Base-by-base conservation (phyloP, 1,140 invertebrate species). In the Euglossa dilemma region DNA sequence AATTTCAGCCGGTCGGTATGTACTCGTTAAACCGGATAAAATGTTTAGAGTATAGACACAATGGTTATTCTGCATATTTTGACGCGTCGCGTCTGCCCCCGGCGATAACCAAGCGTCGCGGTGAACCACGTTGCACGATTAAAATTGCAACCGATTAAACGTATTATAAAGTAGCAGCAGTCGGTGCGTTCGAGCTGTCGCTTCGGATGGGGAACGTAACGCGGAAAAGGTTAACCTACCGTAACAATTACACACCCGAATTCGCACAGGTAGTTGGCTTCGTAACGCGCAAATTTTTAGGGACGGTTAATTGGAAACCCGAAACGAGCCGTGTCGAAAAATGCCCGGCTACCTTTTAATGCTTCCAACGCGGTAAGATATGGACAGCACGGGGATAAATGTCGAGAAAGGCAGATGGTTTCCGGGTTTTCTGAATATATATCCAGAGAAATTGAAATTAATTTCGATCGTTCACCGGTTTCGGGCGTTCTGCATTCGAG, bases 61-160 rank as follows among this genome's bases (percentile, higher is more conserved):
- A 76, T 25, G 72, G 63, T 67, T 47, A 50, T 50, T 67, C 20
- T n/a, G 73, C 63, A 67, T 78, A 78, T 77, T 77, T 83, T 77
- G 74, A 50, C 75, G 81, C 36, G 47, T 12, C 64, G 54, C 66
- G 75, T 59, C 81, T 71, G 64, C 75, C n/a, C 23, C 0, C 18
- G 28, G 25, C 66, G 81, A 83, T 78, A 83, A 76, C 81, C 66
- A 36, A 56, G 75, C 47, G 23, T 36, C 36, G 47, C n/a, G 81
- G 81, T 83, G 64, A 78, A 78, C 45, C 81, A 43, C n/a, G 61
- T n/a, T 43, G 52, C 12, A 20, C 75, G 81, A 83, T 83, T 78
- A 83, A 83, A 83, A 77, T 70, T 50, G 75, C 63, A 20, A 64
- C 74, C 81, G 66, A 83, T 83, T 78, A 83, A 78, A 78, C 67